Base-by-base conservation (phyloP, 2,888 invertebrate genomes). In the Oxycera nigricornis region DNA sequence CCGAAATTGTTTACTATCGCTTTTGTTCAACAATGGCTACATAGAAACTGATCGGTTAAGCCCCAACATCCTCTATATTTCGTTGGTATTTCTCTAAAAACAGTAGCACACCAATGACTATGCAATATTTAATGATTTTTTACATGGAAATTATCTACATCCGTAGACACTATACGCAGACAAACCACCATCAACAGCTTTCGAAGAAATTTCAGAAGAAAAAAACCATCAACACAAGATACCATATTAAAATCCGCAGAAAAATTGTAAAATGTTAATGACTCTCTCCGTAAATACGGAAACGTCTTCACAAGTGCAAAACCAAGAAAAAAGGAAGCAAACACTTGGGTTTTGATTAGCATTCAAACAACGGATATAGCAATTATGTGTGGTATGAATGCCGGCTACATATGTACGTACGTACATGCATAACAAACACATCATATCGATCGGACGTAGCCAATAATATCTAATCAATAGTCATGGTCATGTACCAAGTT, bases 401-500 rank as follows among this genome's bases (percentile, higher is more conserved):
- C 46, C 11, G 3, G 17, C 46, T 35, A 35, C 11, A 7, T 11
- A 11, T 35, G 11, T 35, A 35, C 35, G 35, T 35, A 35, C 35
- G 35, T 7, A 11, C 11, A 35, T 35, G 6, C 35, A 35, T 7
- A 35, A 7, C 35, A 7, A 35, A 14, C 46, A 7, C n/a, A n/a
- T n/a, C n/a, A n/a, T n/a, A n/a, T n/a, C n/a, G n/a, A n/a, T n/a
- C 17, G 46, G 46, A 7, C 4, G 46, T 35, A 46, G 6, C 46
- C 6, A 7, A 14, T 11, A 46, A 46, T 46, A 17, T 14, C 46
- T 17, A 46, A 46, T 46, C 46, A 46, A 46, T 46, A 57, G 57
- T 57, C 57, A 57, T 57, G 57, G 57, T 57, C 57, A 57, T 57
- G 57, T 28, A 57, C 28, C 57, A 57, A 57, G 57, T 28, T 57